Conservation (phyloP, 1,140 invertebrate genomes). For the Grapholita molesta region DNA sequence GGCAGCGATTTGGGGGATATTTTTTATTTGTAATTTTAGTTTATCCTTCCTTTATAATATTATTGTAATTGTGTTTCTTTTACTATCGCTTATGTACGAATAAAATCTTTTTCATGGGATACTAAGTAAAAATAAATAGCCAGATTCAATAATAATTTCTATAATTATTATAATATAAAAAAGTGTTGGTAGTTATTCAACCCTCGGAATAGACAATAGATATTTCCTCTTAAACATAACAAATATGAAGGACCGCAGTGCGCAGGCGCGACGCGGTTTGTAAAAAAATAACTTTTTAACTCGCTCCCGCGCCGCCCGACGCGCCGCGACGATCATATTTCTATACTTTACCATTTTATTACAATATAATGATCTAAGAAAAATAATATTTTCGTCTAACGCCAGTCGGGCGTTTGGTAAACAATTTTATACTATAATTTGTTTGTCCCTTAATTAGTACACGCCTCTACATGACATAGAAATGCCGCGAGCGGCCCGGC, state of each 20-base stretch:
- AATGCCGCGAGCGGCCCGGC: background rate
- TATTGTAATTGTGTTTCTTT: too few relatives aligned
- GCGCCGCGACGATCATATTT: slow-evolving; percentile 37
- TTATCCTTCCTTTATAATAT: too few relatives aligned
- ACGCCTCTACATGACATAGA: slow-evolving; percentile 37
- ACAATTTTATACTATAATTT: slow-evolving; percentile 74
- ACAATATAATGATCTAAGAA: slow-evolving; percentile 78
- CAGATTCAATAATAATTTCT: slow-evolving; percentile 75
- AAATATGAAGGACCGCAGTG: slow-evolving; percentile 48
- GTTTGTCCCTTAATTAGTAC: slow-evolving; percentile 61
- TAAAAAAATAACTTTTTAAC: slow-evolving; percentile 72
- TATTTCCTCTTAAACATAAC: slow-evolving; percentile 78
- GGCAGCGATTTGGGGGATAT: too few relatives aligned
- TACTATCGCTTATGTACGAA: too few relatives aligned
- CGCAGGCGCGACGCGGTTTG: slow-evolving; percentile 35
- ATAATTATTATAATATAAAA: slow-evolving; percentile 79
- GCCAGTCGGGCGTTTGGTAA: slow-evolving; percentile 64
- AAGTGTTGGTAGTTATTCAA: slow-evolving; percentile 77
- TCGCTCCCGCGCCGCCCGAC: slow-evolving; percentile 27
- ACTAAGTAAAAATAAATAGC: slow-evolving; percentile 23
- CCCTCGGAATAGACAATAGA: slow-evolving; percentile 76
- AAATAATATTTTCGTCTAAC: slow-evolving; percentile 77
- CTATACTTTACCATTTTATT: slow-evolving; percentile 68
- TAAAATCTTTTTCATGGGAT: too few relatives aligned
- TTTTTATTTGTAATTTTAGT: too few relatives aligned